Evolutionary conservation across 2,797 vertebrate species (phyloP).

Genomic region (Chanos chanos): DNA sequence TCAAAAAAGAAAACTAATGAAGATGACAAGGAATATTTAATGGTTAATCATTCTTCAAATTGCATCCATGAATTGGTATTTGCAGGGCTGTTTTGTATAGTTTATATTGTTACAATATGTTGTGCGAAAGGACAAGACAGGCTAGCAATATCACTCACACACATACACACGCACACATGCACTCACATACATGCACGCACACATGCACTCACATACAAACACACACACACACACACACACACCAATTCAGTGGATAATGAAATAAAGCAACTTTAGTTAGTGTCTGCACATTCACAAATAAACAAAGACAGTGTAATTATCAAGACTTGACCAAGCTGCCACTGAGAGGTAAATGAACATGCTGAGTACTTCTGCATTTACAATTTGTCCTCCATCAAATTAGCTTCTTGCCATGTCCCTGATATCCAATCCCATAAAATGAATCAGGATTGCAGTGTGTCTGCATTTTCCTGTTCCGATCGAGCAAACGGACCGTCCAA

Average conservation of each 20-base stretch:
- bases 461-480: constrained; percentile 29
- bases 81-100: no score
- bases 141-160: no score
- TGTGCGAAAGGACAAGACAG: no score
- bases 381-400: constrained; percentile 57
- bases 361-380: constrained; percentile 42
- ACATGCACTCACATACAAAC: neutral
- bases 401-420: constrained; percentile 48
- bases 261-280: constrained; percentile 25
- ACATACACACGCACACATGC: no score
- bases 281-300: constrained; percentile 49
- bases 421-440: constrained; percentile 51
- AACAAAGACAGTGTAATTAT: constrained; percentile 62
- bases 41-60: no score
- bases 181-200: no score
- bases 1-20: no score
- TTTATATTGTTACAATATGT: no score
- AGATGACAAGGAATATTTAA: no score
- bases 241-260: constrained; percentile 24
- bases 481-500: constrained; percentile 37
- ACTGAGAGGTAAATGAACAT: constrained; percentile 22
- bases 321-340: constrained; percentile 48
- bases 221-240: neutral
- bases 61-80: no score
- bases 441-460: constrained; percentile 25